These are phyloP conservation scores for Notolepis coatsorum DNA, from an alignment of 2,797 vertebrate species.

Conservation along the genomic window DNA sequence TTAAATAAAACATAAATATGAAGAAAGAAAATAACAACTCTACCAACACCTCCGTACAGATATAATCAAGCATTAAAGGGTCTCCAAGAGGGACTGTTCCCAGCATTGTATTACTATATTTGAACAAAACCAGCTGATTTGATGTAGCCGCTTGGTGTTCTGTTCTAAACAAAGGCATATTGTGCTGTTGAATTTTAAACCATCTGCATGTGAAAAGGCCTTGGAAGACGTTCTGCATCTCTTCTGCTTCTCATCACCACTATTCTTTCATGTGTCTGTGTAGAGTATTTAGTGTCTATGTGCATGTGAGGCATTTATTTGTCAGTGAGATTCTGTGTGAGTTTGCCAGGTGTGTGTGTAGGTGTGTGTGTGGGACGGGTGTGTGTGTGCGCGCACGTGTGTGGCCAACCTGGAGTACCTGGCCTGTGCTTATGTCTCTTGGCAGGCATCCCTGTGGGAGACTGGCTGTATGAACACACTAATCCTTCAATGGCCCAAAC, in stretches of 20 bases:
- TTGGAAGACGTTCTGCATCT: not conserved
- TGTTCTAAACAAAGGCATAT: conserved; percentile 1
- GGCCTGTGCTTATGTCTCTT: conserved; percentile 44
- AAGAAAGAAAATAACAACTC: conserved; percentile 11
- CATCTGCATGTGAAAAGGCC: not conserved
- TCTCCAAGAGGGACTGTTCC: not conserved
- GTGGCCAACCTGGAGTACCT: conserved; percentile 44
- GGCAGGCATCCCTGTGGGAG: conserved; percentile 57
- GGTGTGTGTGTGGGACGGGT: conserved; percentile 33
- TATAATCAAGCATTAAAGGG: not conserved
- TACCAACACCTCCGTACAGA: not conserved
- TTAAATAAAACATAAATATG: conserved; percentile 21
- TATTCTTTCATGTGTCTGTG: not conserved
- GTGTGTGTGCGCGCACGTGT: too few species aligned
- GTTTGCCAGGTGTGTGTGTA: conserved; percentile 46
- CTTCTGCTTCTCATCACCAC: not conserved
- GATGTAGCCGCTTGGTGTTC: not conserved
- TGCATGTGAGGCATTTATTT: conserved; percentile 33
- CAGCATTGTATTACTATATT: not conserved
- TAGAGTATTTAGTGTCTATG: not conserved
- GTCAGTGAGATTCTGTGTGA: conserved; percentile 43
- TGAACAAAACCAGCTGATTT: not conserved
- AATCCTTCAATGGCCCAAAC: conserved; percentile 62
- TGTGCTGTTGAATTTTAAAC: not conserved
- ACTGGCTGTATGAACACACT: conserved; percentile 55